Evolutionary conservation across 2,888 invertebrate species (phyloP).

Genomic region (Tetragonula carbonaria): DNA sequence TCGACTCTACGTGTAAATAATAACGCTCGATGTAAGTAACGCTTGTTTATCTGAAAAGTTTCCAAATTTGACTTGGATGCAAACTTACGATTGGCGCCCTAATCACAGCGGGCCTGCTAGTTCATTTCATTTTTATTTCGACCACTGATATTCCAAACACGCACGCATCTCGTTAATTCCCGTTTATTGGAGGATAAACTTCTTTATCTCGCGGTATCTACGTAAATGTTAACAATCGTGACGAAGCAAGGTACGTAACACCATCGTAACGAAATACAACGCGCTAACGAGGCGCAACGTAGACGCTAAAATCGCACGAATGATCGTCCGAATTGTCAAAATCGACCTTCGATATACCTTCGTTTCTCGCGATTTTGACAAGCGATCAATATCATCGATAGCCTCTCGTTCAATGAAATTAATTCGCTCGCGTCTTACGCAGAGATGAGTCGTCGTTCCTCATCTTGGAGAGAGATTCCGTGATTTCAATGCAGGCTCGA

Average conservation of each 20-base stretch:
- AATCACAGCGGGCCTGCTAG: background rate
- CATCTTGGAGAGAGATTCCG: constrained; percentile 57
- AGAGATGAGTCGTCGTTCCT: constrained; percentile 4
- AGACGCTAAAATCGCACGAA: background rate
- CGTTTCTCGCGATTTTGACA: background rate
- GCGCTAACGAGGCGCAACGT: background rate
- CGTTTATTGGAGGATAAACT: background rate
- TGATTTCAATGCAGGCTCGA: constrained; percentile 78
- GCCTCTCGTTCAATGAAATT: background rate
- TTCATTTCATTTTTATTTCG: background rate
- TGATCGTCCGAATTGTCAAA: background rate
- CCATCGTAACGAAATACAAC: background rate
- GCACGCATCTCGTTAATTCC: background rate
- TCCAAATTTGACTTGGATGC: constrained; percentile 4
- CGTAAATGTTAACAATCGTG: background rate
- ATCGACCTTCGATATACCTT: background rate
- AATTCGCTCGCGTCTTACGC: background rate
- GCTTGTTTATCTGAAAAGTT: constrained; percentile 12
- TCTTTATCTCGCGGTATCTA: background rate
- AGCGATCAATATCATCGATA: background rate
- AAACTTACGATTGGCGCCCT: background rate
- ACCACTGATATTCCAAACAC: background rate
- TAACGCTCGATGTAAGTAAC: background rate
- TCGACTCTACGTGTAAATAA: background rate
- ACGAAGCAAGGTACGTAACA: constrained; percentile 16